Evolutionary conservation across 2,113 vertebrate species (phyloP), one percentile per base, ranked within the genome.

Genomic region (Chrysochloris asiatica): DNA sequence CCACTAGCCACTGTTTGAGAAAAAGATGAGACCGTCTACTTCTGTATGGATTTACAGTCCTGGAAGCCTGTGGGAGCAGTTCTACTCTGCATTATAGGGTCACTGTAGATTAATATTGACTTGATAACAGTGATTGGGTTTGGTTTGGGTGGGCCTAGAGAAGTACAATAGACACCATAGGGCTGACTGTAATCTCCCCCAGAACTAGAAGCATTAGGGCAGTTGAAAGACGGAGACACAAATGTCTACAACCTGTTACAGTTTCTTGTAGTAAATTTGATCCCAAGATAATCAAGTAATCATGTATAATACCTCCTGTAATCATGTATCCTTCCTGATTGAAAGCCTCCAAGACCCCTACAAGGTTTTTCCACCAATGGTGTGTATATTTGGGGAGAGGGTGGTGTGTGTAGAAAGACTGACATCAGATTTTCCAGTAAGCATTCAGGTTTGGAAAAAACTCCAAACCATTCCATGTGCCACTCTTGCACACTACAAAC

Each of bases 261-360:
- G 81, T 61, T 8, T 2, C 19, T 69, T 83, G 83, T 52, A 88
- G 80, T 78, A 84, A 83, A 90, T 90, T 85, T 63, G 24, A 48
- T 86, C 54, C 52, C 79, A 89, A n/a, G 89, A 87, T 69, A 83
- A 94, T 94, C 67, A 86, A 93, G 30, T 59, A 16, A 73, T 41
- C 63, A 24, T 28, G 21, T 17, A 76, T 80, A 61, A 84, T 83
- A 22, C 61, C 8, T 71, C 65, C 50, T 8, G 30, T 22, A 43
- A n/a, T 33, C n/a, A 0, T 77, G 50, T 11, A 21, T 56, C 26
- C 21, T 45, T 48, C 41, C 38, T 65, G 65, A 65, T 71, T 77
- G 86, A 50, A n/a, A n/a, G n/a, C n/a, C n/a, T n/a, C n/a, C n/a
- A n/a, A n/a, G n/a, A n/a, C n/a, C n/a, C n/a, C n/a, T n/a, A n/a